Evolutionary conservation across 2,113 vertebrate species (phyloP), one percentile per base, ranked within the genome.

Genomic region (Turnix velox): DNA sequence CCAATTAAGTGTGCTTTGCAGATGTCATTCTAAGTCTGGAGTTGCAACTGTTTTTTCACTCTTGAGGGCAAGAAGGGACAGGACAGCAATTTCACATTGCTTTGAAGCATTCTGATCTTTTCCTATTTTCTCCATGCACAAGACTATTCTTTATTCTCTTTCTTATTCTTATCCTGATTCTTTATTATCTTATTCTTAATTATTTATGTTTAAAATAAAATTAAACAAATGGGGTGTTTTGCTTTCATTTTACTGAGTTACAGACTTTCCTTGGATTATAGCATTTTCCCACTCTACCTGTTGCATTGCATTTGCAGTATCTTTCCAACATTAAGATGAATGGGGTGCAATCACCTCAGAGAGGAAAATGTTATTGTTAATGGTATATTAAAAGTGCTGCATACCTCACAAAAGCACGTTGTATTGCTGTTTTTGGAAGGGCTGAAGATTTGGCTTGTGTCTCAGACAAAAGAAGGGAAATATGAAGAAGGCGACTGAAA

Each of bases 91-190:
- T 89, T 93, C 18, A 39, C 10, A 7, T 73, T 85, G 31, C 72
- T 85, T 92, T 92, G 79, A 88, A 94, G 40, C 14, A 14, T 73
- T 33, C 28, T 45, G 20, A 18, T 84, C 30, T 79, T 90, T 79
- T 15, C 18, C 9, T 2, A 0, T 66, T 77, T 58, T 76, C 4
- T 74, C 22, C 58, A 25, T 0, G 0, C 7, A 55, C 4, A 1
- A 31, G 20, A 46, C 42, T 40, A 20, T 81, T 62, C 18, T 20
- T 45, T n/a, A n/a, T n/a, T n/a, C n/a, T n/a, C n/a, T n/a, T n/a
- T n/a, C n/a, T n/a, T n/a, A n/a, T n/a, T n/a, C n/a, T n/a, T n/a
- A n/a, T n/a, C n/a, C n/a, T n/a, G n/a, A n/a, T n/a, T n/a, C n/a
- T n/a, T n/a, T n/a, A n/a, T 22, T 22, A 23, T 30, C 51, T 30